Conservation (phyloP, 1,140 invertebrate species). For the Drosophila mayri region DNA sequence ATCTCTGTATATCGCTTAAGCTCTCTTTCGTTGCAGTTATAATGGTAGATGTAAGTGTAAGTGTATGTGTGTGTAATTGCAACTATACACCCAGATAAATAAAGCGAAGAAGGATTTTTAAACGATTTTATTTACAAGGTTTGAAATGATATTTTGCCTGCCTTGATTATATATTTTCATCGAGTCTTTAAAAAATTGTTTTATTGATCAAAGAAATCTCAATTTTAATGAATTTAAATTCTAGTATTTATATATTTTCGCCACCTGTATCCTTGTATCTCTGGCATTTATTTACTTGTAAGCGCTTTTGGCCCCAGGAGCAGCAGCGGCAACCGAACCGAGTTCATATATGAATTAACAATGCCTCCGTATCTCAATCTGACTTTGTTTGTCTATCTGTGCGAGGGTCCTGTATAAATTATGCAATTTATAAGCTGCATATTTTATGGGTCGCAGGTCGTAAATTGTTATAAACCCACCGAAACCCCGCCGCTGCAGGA, state of each 20-base stretch:
- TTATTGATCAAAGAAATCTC: not conserved
- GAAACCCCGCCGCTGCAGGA: not conserved
- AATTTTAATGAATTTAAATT: not conserved
- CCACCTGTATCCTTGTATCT: slow-evolving; percentile 6
- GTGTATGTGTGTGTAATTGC: slow-evolving; percentile 12
- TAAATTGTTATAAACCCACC: slow-evolving; percentile 59
- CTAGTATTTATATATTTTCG: not conserved
- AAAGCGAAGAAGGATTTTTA: fast-evolving
- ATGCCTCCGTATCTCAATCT: slow-evolving; percentile 55
- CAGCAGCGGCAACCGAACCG: slow-evolving; percentile 27
- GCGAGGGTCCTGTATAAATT: slow-evolving; percentile 57
- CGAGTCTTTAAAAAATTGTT: not conserved
- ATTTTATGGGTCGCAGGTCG: slow-evolving; percentile 71
- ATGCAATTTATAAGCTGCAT: slow-evolving; percentile 78
- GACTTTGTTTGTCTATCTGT: slow-evolving; percentile 54
- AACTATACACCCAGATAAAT: slow-evolving; percentile 1
- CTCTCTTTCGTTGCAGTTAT: slow-evolving; percentile 37
- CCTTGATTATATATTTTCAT: not conserved
- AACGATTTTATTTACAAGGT: no score
- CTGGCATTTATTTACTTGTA: slow-evolving; percentile 66
- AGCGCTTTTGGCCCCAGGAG: slow-evolving; percentile 46
- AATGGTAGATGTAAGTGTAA: slow-evolving; percentile 5
- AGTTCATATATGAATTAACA: slow-evolving; percentile 69
- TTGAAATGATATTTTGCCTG: fast-evolving
- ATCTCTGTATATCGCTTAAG: slow-evolving; percentile 49